Evolutionary conservation across 1,140 invertebrate species (phyloP), one percentile per base, ranked within the genome.

Genomic region (Procambarus virginalis): DNA sequence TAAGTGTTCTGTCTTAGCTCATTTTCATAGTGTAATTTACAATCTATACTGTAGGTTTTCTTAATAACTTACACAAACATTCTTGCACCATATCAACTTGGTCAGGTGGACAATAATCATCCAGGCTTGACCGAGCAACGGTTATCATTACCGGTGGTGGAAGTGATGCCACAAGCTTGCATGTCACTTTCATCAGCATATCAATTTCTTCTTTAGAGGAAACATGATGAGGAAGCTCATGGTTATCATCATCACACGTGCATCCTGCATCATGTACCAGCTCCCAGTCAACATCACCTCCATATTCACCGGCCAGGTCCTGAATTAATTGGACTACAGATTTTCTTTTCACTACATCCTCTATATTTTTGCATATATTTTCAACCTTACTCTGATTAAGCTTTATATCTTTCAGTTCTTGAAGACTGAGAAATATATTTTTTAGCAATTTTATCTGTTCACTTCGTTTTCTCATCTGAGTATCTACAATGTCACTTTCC

Each of bases 101-200:
- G 92, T 97, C 95, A 12, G 94, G 93, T 2, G 98, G 97, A 93
- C 97, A 98, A 93, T 98, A 98, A 84, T 98, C 97, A 93, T 98
- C 98, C n/a, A 96, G 95, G 81, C 96, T 96, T 0, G 97, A 98
- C 93, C 95, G 94, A 83, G 78, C 93, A 76, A 93, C 70, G 0
- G 97, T 98, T 9, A 98, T 95, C 6, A 97, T 94, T 0, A 95
- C 95, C 5, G 97, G 97, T 51, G 93, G 92, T 0, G 96, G 95
- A 2, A 98, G 93, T 58, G 94, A 93, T n/a, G 94, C 92, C 9
- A 98, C 93, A 79, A 97, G 95, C 12, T 93, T 93, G 86, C 94
- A 93, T 90, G 97, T 94, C 84, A 94, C 93, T 8, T 93, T 93
- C 85, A 97, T 95, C 80, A 96, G 94, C 12, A 94, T 93, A 81